Base-by-base conservation (phyloP, 2,113 vertebrate species). In the Forbesichthys papilliferus region DNA sequence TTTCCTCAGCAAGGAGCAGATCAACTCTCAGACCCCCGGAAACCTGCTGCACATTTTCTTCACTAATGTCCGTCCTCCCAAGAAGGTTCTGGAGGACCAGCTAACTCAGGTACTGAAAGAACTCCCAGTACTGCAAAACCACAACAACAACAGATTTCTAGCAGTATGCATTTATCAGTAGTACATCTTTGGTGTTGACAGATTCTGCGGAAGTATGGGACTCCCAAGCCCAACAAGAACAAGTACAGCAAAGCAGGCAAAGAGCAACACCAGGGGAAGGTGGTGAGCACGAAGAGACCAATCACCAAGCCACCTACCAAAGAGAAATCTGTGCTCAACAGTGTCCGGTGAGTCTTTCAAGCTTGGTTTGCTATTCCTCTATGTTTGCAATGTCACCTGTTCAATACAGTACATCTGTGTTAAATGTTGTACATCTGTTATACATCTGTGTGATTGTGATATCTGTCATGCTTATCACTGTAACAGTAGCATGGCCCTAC, bases 1-100 rank as follows among this genome's bases (percentile, higher is more conserved):
- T 86, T 98, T 95, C 75, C 95, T 99, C 10, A 99, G 96, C 85
- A 99, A 99, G 83, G 98, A 99, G 82, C 98, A 98, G 88, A 98
- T 98, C 81, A 98, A 96, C 80, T 93, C 95, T 33, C 96, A 98
- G 92, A 96, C 95, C 0, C 96, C 97, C 0, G 98, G 96, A 9
- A 99, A 99, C 69, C 92, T 99, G 0, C 92, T 99, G 4, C 96
- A 98, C 11, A 86, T 96, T 34, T 99, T 98, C 90, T 98, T 99
- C 89, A 98, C 96, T 64, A 96, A 96, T 0, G 93, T 98, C 66
- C 94, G 96, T 11, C 95, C 96, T 34, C 95, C 96, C 0, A 99
- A 98, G 90, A 98, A 99, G 80, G 92, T 97, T 60, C 93, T 98
- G 3, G 98, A 99, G 78, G 98, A 98, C 83, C 98, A 98, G 71